Conservation (phyloP, 1,140 invertebrate species). For the Charaxes varanes region DNA sequence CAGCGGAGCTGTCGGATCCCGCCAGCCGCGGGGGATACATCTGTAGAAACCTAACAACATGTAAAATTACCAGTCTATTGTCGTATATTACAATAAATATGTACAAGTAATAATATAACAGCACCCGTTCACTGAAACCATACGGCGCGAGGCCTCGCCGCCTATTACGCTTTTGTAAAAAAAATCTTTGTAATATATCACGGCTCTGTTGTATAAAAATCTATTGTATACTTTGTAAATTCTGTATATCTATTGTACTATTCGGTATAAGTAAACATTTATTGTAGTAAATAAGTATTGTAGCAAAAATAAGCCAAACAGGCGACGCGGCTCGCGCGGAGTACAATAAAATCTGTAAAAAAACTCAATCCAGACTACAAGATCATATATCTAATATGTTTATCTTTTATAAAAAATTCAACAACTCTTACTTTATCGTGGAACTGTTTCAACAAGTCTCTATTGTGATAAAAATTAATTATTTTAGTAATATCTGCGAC, state of each 20-base stretch:
- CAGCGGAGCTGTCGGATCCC: constrained; percentile 14
- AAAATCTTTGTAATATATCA: constrained; percentile 63
- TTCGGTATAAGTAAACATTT: constrained; percentile 53
- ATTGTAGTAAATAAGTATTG: constrained; percentile 54
- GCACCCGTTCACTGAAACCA: constrained; percentile 67
- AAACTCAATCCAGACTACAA: constrained; percentile 72
- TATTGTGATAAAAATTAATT: constrained; percentile 66
- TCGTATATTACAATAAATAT: constrained; percentile 71
- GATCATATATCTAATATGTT: constrained; percentile 71
- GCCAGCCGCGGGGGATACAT: constrained; percentile 46
- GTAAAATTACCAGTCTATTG: constrained; percentile 72
- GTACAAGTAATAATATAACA: constrained; percentile 70
- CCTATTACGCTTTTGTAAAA: constrained; percentile 52
- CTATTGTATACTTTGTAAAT: constrained; percentile 66
- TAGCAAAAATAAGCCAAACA: constrained; percentile 67
- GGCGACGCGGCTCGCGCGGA: constrained; percentile 47
- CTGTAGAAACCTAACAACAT: constrained; percentile 72
- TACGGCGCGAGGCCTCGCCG: constrained; percentile 35
- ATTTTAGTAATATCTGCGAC: constrained; percentile 47
- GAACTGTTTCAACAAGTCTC: constrained; percentile 71
- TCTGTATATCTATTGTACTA: constrained; percentile 68
- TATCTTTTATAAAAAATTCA: constrained; percentile 73
- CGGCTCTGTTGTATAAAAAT: constrained; percentile 62
- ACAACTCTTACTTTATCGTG: constrained; percentile 72
- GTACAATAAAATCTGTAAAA: constrained; percentile 70